phyloP scores from a whole-genome alignment of 2,888 invertebrate genomes.

The Agapostemon virescens region DNA sequence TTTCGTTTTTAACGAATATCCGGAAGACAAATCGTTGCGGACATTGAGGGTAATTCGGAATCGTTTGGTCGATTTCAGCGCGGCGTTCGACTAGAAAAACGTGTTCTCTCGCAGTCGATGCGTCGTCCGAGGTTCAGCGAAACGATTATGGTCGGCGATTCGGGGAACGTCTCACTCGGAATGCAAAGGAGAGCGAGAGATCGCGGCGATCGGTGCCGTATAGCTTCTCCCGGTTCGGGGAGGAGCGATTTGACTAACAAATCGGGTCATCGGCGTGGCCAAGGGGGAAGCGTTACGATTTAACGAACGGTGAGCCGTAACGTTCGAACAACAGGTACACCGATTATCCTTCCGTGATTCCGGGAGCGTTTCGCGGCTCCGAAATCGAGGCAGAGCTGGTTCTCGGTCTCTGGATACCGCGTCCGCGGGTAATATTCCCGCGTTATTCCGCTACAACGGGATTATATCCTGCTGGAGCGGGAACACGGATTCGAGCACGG shows the following conservation, averaged over 20 bases:
- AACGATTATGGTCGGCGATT: neutral
- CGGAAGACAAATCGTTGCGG: no score
- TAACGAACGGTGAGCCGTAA: slow-evolving; percentile 47
- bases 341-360: slow-evolving; percentile 55
- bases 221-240: neutral
- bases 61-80: neutral
- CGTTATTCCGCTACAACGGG: slow-evolving; percentile 36
- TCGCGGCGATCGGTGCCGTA: neutral
- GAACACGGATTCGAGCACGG: slow-evolving; percentile 7
- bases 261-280: slow-evolving; percentile 41
- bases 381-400: slow-evolving; percentile 43
- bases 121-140: neutral
- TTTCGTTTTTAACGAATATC: no score
- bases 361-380: slow-evolving; percentile 37
- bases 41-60: neutral
- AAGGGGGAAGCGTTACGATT: slow-evolving; percentile 43
- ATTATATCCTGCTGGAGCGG: slow-evolving; percentile 26
- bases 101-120: neutral
- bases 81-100: neutral
- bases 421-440: slow-evolving; percentile 37
- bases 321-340: slow-evolving; percentile 52
- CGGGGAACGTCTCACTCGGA: slow-evolving; percentile 4
- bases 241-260: slow-evolving; percentile 53
- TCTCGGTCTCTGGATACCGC: slow-evolving; percentile 34
- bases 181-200: neutral